Conservation (phyloP, 2,888 invertebrate genomes). For the Micoletzkya japonica region DNA sequence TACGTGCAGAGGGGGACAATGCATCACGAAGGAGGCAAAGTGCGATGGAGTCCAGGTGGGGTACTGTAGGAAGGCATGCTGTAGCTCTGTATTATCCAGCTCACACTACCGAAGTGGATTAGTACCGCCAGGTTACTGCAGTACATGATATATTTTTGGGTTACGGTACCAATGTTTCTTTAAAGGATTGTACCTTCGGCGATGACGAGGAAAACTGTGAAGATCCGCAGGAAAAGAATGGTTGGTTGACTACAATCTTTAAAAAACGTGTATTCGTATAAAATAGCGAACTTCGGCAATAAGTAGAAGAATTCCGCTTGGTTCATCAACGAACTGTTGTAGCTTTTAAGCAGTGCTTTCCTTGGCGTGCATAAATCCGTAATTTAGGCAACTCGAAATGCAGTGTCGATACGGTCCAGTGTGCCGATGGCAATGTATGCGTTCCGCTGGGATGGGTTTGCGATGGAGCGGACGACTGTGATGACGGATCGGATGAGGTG, state of each 20-base stretch:
- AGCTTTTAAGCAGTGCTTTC: too few relatives aligned
- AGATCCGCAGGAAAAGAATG: not conserved
- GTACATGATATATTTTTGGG: not conserved
- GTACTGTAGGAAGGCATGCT: not conserved
- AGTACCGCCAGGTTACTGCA: too few relatives aligned
- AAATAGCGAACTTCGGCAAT: too few relatives aligned
- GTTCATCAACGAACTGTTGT: too few relatives aligned
- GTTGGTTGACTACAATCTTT: not conserved
- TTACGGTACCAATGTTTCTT: not conserved
- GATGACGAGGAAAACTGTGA: conserved; percentile 36
- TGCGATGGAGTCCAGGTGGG: conserved; percentile 34
- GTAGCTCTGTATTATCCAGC: not conserved
- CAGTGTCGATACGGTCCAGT: too few relatives aligned
- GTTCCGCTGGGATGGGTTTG: conserved; percentile 42
- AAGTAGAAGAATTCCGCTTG: too few relatives aligned
- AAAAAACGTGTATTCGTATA: too few relatives aligned
- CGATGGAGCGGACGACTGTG: conserved; percentile 42
- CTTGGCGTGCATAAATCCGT: too few relatives aligned
- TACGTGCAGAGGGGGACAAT: conserved; percentile 26
- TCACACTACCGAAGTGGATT: not conserved
- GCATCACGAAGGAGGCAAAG: conserved; percentile 24
- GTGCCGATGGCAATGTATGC: conserved; percentile 35
- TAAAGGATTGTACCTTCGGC: conserved; percentile 38
- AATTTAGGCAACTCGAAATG: too few relatives aligned
- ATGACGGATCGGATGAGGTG: conserved; percentile 44